Base-by-base conservation (phyloP, 2,888 invertebrate species). In the Odontocerum albicorne region DNA sequence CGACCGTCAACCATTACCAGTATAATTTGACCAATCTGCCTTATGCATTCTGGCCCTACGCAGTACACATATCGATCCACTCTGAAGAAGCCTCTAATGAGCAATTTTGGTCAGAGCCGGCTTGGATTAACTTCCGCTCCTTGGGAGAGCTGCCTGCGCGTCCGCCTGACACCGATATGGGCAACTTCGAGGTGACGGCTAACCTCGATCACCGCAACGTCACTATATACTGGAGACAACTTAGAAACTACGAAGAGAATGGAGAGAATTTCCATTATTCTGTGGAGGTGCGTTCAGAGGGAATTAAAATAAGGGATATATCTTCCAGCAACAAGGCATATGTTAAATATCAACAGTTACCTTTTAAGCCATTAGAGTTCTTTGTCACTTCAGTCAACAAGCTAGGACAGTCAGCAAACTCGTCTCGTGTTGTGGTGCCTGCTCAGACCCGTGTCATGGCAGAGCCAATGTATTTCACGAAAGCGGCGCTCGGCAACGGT, bases 161-260 rank as follows among this genome's bases (percentile, higher is more conserved):
- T 22, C 82, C 92, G 22, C 92, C 92, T 0, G 78, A 79, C 45
- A 83, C 86, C 2, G 83, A 84, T 60, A 74, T 83, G 12, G 92
- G 92, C 33, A 86, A 88, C 65, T 92, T 91, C 68, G 83, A 88
- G 68, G 79, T 85, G 61, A 72, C 73, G 72, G 69, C 69, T 46
- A 78, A 70, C 64, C 73, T 77, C 15, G 70, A 72, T 32, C 77
- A 77, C 56, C 75, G 86, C 60, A 79, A 84, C 49, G 74, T 90
- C 35, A 83, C 84, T 67, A 73, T 92, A 16, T 92, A 91, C 68
- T 93, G 92, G 92, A 85, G 88, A 66, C 81, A 86, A 61, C 79
- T 92, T 45, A 81, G 83, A 15, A 77, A 79, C 38, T 80, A 81
- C 66, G 78, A 85, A 63, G 80, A 86, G 64, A 90, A 90, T 66